Evolutionary conservation across 2,797 vertebrate genomes (phyloP).

Genomic region (Microchirus variegatus): DNA sequence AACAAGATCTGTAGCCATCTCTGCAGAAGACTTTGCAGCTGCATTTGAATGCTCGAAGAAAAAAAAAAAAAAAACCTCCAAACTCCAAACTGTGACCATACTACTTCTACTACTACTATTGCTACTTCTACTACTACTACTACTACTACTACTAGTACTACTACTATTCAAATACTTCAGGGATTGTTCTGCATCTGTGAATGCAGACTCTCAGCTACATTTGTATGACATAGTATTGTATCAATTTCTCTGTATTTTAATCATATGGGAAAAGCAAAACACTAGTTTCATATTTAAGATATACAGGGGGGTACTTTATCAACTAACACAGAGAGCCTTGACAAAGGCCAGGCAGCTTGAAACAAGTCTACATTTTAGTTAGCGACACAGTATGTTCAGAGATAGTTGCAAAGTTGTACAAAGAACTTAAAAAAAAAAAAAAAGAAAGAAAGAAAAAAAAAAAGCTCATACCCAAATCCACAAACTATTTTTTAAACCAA

Average conservation of each 20-base stretch:
- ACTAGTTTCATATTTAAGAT: constrained; percentile 98
- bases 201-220: constrained; percentile 90
- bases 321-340: constrained; percentile 85
- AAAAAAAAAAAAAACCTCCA: constrained; percentile 72
- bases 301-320: constrained; percentile 82
- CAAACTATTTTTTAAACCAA: constrained; percentile 99
- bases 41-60: constrained; percentile 79
- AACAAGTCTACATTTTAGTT: constrained; percentile 86
- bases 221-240: constrained; percentile 96
- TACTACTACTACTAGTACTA: constrained; percentile 79
- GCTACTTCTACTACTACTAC: constrained; percentile 74
- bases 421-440: constrained; percentile 70
- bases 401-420: constrained; percentile 86
- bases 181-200: constrained; percentile 88
- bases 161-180: constrained; percentile 91
- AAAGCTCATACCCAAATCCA: constrained; percentile 99
- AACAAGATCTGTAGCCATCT: constrained; percentile 77
- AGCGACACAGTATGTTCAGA: constrained; percentile 86
- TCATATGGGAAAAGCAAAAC: constrained; percentile 90
- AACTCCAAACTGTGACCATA: constrained; percentile 92
- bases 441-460: constrained; percentile 47
- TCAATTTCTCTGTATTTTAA: constrained; percentile 97
- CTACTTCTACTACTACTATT: constrained; percentile 79
- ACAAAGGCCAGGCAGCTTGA: constrained; percentile 86
- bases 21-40: constrained; percentile 73